Evolutionary conservation across 2,888 invertebrate species (phyloP).

Genomic region (Philaethria dido): DNA sequence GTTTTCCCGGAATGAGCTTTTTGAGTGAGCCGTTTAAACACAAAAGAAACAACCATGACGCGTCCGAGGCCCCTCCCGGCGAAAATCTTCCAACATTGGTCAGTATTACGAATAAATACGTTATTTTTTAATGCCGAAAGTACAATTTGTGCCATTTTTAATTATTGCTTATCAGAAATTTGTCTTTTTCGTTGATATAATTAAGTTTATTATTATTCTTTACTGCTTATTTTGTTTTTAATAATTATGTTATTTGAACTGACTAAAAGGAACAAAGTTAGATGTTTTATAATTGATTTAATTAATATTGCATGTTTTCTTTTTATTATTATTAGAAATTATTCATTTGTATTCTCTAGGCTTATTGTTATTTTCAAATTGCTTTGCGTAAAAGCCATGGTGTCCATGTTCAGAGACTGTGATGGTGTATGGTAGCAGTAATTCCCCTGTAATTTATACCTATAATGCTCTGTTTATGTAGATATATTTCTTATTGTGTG

Average conservation of each 20-base stretch:
- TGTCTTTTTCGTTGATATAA: not conserved
- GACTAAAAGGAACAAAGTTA: too few species aligned
- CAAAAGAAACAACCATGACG: constrained; percentile 61
- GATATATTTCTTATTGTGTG: too few species aligned
- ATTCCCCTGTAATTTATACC: constrained; percentile 3
- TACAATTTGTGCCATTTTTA: too few species aligned
- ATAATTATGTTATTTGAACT: too few species aligned
- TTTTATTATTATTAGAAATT: not conserved
- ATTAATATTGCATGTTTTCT: not conserved
- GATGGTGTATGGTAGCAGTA: constrained; percentile 68
- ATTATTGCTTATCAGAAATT: not conserved
- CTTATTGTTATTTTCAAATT: constrained; percentile 48
- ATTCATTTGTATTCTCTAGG: not conserved
- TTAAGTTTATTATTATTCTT: too few species aligned
- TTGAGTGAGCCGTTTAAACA: constrained; percentile 55
- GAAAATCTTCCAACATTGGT: constrained; percentile 88
- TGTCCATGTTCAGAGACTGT: constrained; percentile 75
- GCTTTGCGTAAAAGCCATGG: constrained; percentile 53
- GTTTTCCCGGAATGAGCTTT: constrained; percentile 63
- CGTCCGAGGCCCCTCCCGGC: constrained; percentile 87
- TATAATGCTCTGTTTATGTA: not conserved
- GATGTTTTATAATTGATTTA: too few species aligned
- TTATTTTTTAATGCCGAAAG: too few species aligned
- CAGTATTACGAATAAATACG: constrained; percentile 44
- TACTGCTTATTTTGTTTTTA: too few species aligned